phyloP scores from a whole-genome alignment of 2,113 vertebrate species.

The Arenaria interpres region DNA sequence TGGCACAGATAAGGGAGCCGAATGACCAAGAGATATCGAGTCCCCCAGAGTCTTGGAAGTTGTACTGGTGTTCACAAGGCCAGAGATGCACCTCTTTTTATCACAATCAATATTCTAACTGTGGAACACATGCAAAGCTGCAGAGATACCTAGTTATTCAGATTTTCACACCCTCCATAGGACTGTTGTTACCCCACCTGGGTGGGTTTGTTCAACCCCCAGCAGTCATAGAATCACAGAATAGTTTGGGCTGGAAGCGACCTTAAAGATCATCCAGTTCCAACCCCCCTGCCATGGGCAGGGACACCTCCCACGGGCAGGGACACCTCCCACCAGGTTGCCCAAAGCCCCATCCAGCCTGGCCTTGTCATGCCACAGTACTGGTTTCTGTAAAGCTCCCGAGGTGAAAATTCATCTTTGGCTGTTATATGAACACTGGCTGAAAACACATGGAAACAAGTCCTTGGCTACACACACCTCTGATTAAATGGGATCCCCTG shows the following conservation, averaged over 20 bases:
- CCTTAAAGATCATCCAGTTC: too few relatives aligned
- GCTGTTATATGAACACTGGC: accelerated
- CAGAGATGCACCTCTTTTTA: neutral
- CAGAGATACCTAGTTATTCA: neutral
- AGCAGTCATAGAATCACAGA: neutral
- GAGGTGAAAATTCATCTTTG: accelerated
- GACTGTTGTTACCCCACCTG: neutral
- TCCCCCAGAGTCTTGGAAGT: neutral
- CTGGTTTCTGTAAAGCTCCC: neutral
- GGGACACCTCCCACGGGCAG: too few relatives aligned
- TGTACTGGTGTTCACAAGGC: neutral
- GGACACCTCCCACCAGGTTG: too few relatives aligned
- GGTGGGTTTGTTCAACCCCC: neutral
- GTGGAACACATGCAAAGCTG: neutral
- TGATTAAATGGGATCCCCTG: neutral
- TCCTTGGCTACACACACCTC: neutral
- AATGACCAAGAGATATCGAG: neutral
- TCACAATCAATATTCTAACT: accelerated
- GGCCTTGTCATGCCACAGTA: too few relatives aligned
- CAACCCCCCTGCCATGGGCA: too few relatives aligned
- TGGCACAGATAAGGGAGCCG: neutral
- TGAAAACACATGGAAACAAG: neutral
- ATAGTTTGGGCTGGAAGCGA: too few relatives aligned
- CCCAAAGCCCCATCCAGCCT: too few relatives aligned
- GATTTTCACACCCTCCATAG: accelerated